Evolutionary conservation across 2,113 vertebrate species (phyloP), one percentile per base, ranked within the genome.

Genomic region (Melanotaenia duboulayi): DNA sequence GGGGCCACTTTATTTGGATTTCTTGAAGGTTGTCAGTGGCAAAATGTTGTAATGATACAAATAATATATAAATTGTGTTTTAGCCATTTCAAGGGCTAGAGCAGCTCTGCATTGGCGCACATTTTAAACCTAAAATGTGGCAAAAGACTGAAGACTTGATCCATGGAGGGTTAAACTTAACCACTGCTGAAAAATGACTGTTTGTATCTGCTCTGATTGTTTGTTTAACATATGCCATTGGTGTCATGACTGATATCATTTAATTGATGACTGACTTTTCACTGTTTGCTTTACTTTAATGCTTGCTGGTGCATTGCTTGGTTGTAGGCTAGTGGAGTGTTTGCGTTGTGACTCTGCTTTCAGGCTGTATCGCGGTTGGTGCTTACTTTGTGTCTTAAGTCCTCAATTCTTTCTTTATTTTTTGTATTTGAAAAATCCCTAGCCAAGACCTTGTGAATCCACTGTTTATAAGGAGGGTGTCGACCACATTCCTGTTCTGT

Each of bases 401-500:
- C 11, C 11, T 9, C 3, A 16, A 12, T 48, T 32, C 48, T 17
- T 55, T 44, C 8, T 9, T 9, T 35, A 7, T 7, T 23, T 72
- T 32, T 56, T 67, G 28, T 24, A 71, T 35, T 39, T 14, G 17
- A 60, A 16, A 39, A 16, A 39, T 19, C 8, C 19, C 8, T n/a
- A 48, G 6, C 19, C 32, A 62, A 70, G 68, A 52, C 55, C 9
- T 66, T 55, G 32, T 25, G 74, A 56, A 67, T 78, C 37, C 22
- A 46, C n/a, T 71, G 76, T 77, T 81, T 69, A 65, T 74, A 40
- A 74, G 48, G 1, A 35, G 80, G 88, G 83, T 76, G 82, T 81
- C 22, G 48, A 19, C 82, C 54, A 62, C 82, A 88, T 91, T 91
- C 85, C 82, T 89, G 56, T 11, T 48, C 42, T 62, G 66, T 46